Evolutionary conservation across 1,140 invertebrate genomes (phyloP).

Genomic region (Polypedilum vanderplanki): DNA sequence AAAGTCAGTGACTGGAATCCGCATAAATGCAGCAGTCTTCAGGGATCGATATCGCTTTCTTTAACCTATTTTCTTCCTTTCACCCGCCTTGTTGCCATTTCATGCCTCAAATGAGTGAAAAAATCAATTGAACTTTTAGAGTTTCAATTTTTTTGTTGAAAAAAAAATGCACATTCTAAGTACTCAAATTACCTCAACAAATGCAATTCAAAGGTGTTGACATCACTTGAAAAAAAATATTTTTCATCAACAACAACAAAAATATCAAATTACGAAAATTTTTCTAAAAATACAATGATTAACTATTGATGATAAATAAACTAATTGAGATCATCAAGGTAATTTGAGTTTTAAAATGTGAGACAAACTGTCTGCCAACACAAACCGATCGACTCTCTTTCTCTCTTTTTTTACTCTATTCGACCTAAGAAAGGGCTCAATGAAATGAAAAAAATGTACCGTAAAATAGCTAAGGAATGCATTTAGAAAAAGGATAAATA

Average conservation of each 20-base stretch:
- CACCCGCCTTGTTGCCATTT: conserved; percentile 9
- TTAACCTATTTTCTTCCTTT: conserved; percentile 19
- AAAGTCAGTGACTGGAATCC: conserved; percentile 26
- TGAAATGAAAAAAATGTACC: not conserved
- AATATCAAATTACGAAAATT: conserved; percentile 15
- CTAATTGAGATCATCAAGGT: not conserved
- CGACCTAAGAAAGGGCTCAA: not conserved
- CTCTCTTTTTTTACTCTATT: too few species aligned
- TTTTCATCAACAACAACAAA: not conserved
- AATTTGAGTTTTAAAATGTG: conserved; percentile 13
- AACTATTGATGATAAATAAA: not conserved
- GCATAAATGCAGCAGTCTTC: not conserved
- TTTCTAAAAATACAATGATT: not conserved
- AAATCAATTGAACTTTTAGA: conserved; percentile 19
- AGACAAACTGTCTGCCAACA: conserved; percentile 22
- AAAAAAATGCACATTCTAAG: conserved; percentile 11
- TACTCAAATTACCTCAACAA: not conserved
- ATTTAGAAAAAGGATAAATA: not conserved
- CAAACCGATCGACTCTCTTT: too few species aligned
- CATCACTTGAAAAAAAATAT: not conserved
- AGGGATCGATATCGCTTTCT: conserved; percentile 8
- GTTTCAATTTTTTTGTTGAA: not conserved
- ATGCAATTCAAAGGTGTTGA: conserved; percentile 17
- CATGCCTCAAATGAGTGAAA: not conserved
- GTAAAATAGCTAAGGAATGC: conserved; percentile 8